phyloP scores from a whole-genome alignment of 2,888 invertebrate species.

The Euproctis similis region DNA sequence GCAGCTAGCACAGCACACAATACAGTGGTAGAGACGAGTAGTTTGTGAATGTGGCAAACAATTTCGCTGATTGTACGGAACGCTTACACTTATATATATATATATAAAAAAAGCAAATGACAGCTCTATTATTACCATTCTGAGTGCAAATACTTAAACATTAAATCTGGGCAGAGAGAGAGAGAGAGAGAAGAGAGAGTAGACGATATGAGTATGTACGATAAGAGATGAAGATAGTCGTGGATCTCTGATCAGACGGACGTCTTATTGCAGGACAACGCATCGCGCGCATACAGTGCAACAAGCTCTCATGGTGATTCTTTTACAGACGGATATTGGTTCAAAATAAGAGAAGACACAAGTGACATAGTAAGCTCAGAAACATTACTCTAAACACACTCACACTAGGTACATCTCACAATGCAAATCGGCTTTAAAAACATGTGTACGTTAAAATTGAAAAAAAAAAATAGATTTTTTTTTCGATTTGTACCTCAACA shows the following conservation, averaged over 20 bases:
- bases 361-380: conserved; percentile 36
- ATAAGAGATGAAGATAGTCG: no score
- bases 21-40: conserved; percentile 74
- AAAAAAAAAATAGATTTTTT: no score
- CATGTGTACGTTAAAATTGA: background rate
- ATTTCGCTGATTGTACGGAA: conserved; percentile 70
- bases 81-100: conserved; percentile 73
- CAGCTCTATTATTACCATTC: conserved; percentile 76
- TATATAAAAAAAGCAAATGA: conserved; percentile 73
- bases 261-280: no score
- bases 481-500: conserved; percentile 21
- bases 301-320: conserved; percentile 39
- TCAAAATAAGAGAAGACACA: conserved; percentile 53
- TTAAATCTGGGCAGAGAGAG: conserved; percentile 62
- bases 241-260: no score
- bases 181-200: conserved; percentile 49
- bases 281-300: conserved; percentile 34
- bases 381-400: conserved; percentile 14
- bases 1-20: conserved; percentile 76
- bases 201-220: background rate
- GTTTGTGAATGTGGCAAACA: conserved; percentile 72
- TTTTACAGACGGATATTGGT: conserved; percentile 45
- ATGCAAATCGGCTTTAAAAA: no score
- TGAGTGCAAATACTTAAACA: conserved; percentile 63
- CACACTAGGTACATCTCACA: no score